Evolutionary conservation across 2,797 vertebrate genomes (phyloP), one percentile per base, ranked within the genome.

Genomic region (Lithobates pipiens): DNA sequence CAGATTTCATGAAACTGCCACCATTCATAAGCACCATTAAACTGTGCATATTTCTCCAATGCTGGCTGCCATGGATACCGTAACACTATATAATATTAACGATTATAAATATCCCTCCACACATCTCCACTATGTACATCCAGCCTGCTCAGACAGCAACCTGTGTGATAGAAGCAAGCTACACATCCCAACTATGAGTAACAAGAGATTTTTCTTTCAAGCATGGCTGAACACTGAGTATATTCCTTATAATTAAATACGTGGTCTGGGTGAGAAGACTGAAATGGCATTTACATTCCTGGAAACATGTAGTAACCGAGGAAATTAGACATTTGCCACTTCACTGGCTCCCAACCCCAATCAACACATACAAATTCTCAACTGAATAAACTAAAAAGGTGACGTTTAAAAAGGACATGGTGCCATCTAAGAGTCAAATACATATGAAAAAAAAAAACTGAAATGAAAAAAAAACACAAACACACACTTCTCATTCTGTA

Each of bases 61-160:
- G 1, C 39, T 15, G 81, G 94, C 93, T 95, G 90, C 92, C 94
- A 95, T 95, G 93, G 94, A 86, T 91, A 95, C 93, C 18, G 42
- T 84, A 87, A 68, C 73, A 90, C 71, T 25, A 25, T 54, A 84
- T 42, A 87, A 90, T 74, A 90, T 89, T 89, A 54, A 87, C 86
- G 71, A 2, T 75, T 87, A 87, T 77, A 29, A 90, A 54, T 61
- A 39, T 85, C 65, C 87, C 87, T 79, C 21, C n/a, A 69, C 76
- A 79, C 32, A 34, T 72, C 77, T 81, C 39, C 50, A 80, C 29
- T 39, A 36, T 81, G 50, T 61, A 68, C 50, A n/a, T 54, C 50
- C 50, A 57, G 50, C 50, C 16, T 18, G 50, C 50, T 54, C 16
- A 54, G 16, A 54, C 50, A 18, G 32, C 46, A 32, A 80, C 68